phyloP scores from a whole-genome alignment of 2,797 vertebrate species.

The Trachops cirrhosus region DNA sequence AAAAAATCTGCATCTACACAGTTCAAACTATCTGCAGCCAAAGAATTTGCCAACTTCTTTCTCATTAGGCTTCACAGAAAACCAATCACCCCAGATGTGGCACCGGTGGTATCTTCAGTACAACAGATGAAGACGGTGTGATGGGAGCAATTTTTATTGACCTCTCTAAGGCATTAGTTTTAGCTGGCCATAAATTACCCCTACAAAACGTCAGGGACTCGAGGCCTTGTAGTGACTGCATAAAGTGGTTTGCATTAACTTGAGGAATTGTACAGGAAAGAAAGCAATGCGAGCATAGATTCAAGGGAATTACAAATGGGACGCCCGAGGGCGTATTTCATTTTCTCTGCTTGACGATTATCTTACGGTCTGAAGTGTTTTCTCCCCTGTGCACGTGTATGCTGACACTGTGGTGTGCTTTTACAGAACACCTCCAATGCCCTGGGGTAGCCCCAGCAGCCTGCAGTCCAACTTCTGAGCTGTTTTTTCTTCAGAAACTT shows the following conservation, averaged over 20 bases:
- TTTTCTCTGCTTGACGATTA: constrained; percentile 44
- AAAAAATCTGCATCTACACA: background rate
- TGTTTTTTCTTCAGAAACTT: background rate
- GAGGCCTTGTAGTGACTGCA: background rate
- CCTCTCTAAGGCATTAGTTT: constrained; percentile 44
- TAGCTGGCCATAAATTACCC: constrained; percentile 27
- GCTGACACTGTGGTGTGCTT: constrained; percentile 43
- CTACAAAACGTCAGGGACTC: constrained; percentile 34
- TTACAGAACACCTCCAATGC: constrained; percentile 4
- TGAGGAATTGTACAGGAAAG: constrained; percentile 43
- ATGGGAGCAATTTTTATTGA: constrained; percentile 16
- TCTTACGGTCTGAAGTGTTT: constrained; percentile 48
- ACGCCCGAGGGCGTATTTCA: constrained; percentile 17
- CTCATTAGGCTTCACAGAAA: background rate
- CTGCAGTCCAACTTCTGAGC: background rate
- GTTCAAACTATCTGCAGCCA: background rate
- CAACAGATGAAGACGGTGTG: background rate
- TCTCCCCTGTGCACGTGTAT: constrained; percentile 28
- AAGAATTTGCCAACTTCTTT: background rate
- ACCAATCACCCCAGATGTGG: background rate
- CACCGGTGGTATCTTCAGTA: background rate
- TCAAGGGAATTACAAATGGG: constrained; percentile 60
- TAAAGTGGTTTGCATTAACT: constrained; percentile 39
- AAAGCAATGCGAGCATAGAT: background rate
- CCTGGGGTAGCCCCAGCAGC: background rate